Evolutionary conservation across 1,140 invertebrate species (phyloP), one percentile per base, ranked within the genome.

Genomic region (Hycleus cichorii): DNA sequence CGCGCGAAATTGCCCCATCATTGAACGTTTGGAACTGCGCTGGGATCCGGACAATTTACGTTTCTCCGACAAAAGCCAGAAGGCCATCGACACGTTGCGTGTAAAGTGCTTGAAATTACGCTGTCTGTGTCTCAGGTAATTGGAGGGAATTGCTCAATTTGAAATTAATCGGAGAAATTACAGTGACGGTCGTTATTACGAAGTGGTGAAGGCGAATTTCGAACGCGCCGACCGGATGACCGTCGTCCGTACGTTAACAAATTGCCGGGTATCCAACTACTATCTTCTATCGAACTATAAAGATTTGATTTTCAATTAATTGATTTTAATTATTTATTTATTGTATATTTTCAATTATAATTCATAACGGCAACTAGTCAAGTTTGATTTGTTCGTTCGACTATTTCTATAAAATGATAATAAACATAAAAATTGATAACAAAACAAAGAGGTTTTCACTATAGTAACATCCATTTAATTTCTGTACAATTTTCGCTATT

Each of bases 31-130:
- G 26, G 97, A 99, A 72, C 79, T 99, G 12, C 78, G 94, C 64
- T 99, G 97, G 97, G 97, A 99, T 75, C 94, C 96, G 0, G 95
- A 97, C 64, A 98, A 97, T 68, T 81, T 99, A 4, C 81, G 97
- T 47, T 99, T 98, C 76, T 98, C 95, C 26, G 97, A 99, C 74
- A 99, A 99, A 76, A 97, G 95, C 72, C 96, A 97, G 74, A 98
- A 98, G 74, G 91, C 91, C 2, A 93, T 95, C 61, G 93, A 96
- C 73, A 88, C 92, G 39, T 75, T 95, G 43, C 81, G 93, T 39
- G 91, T 96, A 0, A 93, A 92, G 63, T 94, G 92, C 66, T 76
- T 93, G 0, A 90, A 92, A 72, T 76, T 95, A 10, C 83, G 83
- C 45, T 93, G 90, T 70, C 79, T 94, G 42, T 86, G 88, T 4